Evolutionary conservation across 1,140 invertebrate genomes (phyloP), one percentile per base, ranked within the genome.

Genomic region (Drosophila tani): DNA sequence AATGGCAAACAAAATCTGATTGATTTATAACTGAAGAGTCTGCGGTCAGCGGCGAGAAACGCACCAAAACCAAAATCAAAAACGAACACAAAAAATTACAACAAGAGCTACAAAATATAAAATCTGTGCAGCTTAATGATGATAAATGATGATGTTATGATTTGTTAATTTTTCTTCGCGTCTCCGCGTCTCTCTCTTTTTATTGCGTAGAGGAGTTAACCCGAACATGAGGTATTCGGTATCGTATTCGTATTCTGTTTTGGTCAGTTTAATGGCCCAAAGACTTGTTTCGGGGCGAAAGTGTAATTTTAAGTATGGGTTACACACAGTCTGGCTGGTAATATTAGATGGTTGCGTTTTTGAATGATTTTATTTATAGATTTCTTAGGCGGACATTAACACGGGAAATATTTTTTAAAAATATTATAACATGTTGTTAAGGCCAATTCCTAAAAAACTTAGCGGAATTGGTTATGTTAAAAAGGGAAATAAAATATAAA

Each of bases 131-230:
- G 69, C 74, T 82, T 91, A 91, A 91, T 91, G 82, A 91, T 91
- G 86, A 91, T 90, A 82, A 91, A 91, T 91, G 81, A 91, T 85
- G 79, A 90, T 90, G 86, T 90, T 90, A 88, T 91, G 85, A 88
- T 88, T 90, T 84, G 81, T 84, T 88, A 81, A 88, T 82, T 86
- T 86, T 86, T 86, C 82, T 86, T 82, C 50, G 41, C 73, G 58
- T 85, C 69, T 71, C 78, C 62, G 51, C 45, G 6, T 5, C 35
- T 55, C 41, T 71, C 5, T 56, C 29, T 51, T 80, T 85, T 79
- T 85, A 85, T 85, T 85, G 75, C 79, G 74, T 81, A 70, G 71
- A 77, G 81, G 77, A 82, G 81, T 75, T 79, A 64, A 47, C 74
- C 47, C 63, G 55, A 76, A 71, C 67, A 66, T 66, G 43, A 60